Conservation (phyloP, 2,888 invertebrate genomes). For the Drepanosiphum platanoidis region DNA sequence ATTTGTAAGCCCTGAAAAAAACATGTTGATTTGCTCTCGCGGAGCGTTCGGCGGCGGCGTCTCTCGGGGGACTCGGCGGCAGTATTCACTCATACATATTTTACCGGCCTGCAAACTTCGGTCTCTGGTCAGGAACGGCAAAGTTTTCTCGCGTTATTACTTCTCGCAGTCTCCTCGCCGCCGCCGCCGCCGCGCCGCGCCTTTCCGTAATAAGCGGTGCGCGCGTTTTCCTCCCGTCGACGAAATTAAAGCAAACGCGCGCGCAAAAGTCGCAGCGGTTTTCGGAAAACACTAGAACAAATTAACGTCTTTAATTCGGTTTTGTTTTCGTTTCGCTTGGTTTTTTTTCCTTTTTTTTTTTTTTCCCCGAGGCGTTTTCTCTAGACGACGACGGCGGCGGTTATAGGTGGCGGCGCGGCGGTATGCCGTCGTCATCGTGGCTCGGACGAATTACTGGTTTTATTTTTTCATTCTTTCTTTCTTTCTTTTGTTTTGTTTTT, state of each 20-base stretch:
- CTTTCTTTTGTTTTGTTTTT: background rate
- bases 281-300: background rate
- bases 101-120: slow-evolving; percentile 26
- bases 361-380: background rate
- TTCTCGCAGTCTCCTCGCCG: background rate
- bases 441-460: background rate
- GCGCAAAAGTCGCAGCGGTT: background rate
- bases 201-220: no score
- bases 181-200: background rate
- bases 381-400: background rate
- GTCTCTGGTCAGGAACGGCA: slow-evolving; percentile 13
- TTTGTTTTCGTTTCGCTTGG: background rate
- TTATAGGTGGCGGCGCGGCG: background rate
- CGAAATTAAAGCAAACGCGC: slow-evolving; percentile 28
- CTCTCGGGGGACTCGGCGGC: slow-evolving; percentile 29
- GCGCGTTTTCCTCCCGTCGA: no score
- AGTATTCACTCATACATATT: slow-evolving; percentile 47
- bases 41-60: slow-evolving; percentile 35
- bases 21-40: slow-evolving; percentile 45
- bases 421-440: background rate
- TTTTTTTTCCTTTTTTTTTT: background rate
- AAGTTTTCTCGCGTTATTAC: slow-evolving; percentile 22
- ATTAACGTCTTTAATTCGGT: background rate
- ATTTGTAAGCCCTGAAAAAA: slow-evolving; percentile 53
- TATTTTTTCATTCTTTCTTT: background rate